Evolutionary conservation across 2,797 vertebrate genomes (phyloP).

Genomic region (Leuciscus waleckii): DNA sequence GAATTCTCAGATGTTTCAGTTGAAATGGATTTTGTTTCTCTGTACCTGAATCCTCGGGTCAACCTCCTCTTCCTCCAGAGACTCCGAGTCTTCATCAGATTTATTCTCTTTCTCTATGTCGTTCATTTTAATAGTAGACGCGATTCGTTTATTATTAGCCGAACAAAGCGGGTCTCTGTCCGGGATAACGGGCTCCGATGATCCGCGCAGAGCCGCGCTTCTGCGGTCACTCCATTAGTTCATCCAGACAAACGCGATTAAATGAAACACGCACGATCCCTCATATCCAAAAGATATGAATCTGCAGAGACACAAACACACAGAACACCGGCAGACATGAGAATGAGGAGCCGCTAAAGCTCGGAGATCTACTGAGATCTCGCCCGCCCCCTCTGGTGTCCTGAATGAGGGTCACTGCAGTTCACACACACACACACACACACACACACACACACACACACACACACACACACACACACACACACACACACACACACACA

Average conservation of each 20-base stretch:
- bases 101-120: constrained; percentile 68
- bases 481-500: neutral
- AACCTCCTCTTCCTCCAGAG: constrained; percentile 85
- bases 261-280: neutral
- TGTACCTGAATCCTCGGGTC: constrained; percentile 94
- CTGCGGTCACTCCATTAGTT: constrained; percentile 6
- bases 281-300: neutral
- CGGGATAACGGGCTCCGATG: constrained; percentile 30
- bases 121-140: constrained; percentile 71
- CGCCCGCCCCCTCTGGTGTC: constrained; percentile 22
- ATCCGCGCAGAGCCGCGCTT: constrained; percentile 14
- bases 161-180: constrained; percentile 49
- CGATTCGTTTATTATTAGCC: constrained; percentile 7
- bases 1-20: neutral
- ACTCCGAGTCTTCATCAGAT: constrained; percentile 73
- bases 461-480: neutral
- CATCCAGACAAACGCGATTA: neutral
- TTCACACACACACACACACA: neutral
- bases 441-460: neutral
- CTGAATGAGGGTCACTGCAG: constrained; percentile 15
- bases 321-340: neutral
- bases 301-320: neutral
- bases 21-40: neutral
- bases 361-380: constrained; percentile 10
- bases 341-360: constrained; percentile 13